Conservation (phyloP, 1,140 invertebrate genomes). For the Macrobrachium nipponense region DNA sequence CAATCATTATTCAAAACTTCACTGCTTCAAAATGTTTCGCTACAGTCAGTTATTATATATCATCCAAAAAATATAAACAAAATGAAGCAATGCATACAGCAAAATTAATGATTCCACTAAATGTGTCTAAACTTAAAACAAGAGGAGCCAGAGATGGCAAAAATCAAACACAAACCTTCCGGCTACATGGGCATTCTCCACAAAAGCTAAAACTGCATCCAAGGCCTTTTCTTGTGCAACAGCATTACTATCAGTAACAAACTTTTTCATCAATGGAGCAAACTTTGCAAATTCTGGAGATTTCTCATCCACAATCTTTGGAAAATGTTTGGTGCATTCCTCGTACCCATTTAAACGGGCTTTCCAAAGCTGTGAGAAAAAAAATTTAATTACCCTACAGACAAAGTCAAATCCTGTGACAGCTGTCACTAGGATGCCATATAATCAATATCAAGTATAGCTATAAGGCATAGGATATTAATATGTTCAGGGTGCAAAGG, state of each 20-base stretch:
- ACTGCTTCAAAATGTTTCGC: too few species aligned
- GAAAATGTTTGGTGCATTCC: slow-evolving; percentile 87
- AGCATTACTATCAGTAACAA: slow-evolving; percentile 94
- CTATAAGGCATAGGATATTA: background rate
- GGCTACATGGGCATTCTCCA: slow-evolving; percentile 88
- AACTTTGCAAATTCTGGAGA: slow-evolving; percentile 93
- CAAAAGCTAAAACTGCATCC: slow-evolving; percentile 88
- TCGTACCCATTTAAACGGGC: slow-evolving; percentile 93
- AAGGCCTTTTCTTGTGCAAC: slow-evolving; percentile 96
- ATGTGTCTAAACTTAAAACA: too few species aligned
- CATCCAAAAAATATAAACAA: too few species aligned
- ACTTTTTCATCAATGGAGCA: slow-evolving; percentile 92
- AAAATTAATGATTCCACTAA: too few species aligned
- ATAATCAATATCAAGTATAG: background rate
- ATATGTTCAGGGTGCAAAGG: slow-evolving; percentile 5
- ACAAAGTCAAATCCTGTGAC: background rate
- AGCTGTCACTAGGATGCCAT: background rate
- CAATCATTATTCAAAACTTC: background rate
- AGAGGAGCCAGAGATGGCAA: background rate
- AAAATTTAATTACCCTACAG: background rate
- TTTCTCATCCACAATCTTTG: slow-evolving; percentile 81
- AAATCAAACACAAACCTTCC: slow-evolving; percentile 75
- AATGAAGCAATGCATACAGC: too few species aligned
- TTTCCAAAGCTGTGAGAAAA: slow-evolving; percentile 82
- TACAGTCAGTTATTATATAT: too few species aligned